Evolutionary conservation across 2,797 vertebrate genomes (phyloP).

Genomic region (Chaunax sp.): DNA sequence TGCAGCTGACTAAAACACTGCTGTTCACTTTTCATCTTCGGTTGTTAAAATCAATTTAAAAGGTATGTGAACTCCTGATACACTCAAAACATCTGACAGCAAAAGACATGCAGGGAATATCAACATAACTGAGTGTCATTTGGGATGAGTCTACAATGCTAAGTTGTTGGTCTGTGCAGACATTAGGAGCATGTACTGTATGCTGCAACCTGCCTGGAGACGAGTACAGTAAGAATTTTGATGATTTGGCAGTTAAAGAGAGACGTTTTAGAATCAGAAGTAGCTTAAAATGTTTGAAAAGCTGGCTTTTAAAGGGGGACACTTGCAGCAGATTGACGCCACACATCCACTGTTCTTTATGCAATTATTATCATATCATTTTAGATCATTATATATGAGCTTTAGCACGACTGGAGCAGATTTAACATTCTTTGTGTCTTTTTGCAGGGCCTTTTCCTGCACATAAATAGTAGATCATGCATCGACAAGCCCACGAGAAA

Average conservation of each 20-base stretch:
- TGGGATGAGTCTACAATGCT: slow-evolving; percentile 20
- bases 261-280: slow-evolving; percentile 30
- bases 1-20: background rate
- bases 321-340: slow-evolving; percentile 1
- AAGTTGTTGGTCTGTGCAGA: slow-evolving; percentile 23
- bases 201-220: slow-evolving; percentile 43
- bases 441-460: slow-evolving; percentile 42
- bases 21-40: background rate
- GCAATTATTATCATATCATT: slow-evolving; percentile 11
- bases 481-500: slow-evolving; percentile 70
- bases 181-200: slow-evolving; percentile 13
- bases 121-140: slow-evolving; percentile 21
- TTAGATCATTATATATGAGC: slow-evolving; percentile 18
- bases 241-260: slow-evolving; percentile 47
- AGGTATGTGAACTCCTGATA: background rate
- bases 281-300: slow-evolving; percentile 12
- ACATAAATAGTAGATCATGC: slow-evolving; percentile 72
- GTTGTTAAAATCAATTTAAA: background rate
- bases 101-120: slow-evolving; percentile 6
- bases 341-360: background rate
- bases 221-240: slow-evolving; percentile 28
- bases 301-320: slow-evolving; percentile 14
- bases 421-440: slow-evolving; percentile 42
- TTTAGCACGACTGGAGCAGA: slow-evolving; percentile 21
- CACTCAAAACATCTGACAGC: background rate